Percentiles rank a stretch among this genome's conserved stretches.
Evolutionary conservation across 2,888 invertebrate species (phyloP).

Genomic region (Standfussiana lucernea): DNA sequence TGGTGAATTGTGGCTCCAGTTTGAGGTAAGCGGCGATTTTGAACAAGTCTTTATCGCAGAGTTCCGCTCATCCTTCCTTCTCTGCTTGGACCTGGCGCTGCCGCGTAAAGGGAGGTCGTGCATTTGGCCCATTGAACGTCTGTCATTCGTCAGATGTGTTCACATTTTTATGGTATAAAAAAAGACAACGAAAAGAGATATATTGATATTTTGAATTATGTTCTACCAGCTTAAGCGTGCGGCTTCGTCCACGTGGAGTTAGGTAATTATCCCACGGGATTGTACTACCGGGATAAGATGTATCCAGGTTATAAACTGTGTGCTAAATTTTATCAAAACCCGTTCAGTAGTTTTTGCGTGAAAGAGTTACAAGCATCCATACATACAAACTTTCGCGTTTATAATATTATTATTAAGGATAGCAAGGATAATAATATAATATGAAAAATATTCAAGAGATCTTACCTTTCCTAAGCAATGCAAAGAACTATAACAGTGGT

Average conservation of each 20-base stretch:
- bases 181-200: background rate
- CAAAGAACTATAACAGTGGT: slow-evolving; percentile 6
- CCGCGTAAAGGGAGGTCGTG: background rate
- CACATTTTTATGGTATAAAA: background rate
- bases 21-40: background rate
- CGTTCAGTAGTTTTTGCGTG: too few species aligned
- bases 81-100: background rate
- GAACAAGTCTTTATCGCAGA: background rate
- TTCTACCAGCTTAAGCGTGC: too few species aligned
- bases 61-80: background rate
- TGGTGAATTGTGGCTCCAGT: background rate
- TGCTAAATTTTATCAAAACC: too few species aligned
- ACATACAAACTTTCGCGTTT: too few species aligned
- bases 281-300: too few species aligned
- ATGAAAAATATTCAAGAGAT: too few species aligned
- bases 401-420: too few species aligned
- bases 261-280: too few species aligned
- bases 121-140: background rate
- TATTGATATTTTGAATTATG: background rate
- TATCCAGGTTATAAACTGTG: too few species aligned
- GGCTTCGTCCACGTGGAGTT: too few species aligned
- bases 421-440: too few species aligned
- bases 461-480: slow-evolving; percentile 28
- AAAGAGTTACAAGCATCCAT: too few species aligned
- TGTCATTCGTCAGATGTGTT: background rate